Base-by-base conservation (phyloP, 1,140 invertebrate species). In the Triops cancriformis region DNA sequence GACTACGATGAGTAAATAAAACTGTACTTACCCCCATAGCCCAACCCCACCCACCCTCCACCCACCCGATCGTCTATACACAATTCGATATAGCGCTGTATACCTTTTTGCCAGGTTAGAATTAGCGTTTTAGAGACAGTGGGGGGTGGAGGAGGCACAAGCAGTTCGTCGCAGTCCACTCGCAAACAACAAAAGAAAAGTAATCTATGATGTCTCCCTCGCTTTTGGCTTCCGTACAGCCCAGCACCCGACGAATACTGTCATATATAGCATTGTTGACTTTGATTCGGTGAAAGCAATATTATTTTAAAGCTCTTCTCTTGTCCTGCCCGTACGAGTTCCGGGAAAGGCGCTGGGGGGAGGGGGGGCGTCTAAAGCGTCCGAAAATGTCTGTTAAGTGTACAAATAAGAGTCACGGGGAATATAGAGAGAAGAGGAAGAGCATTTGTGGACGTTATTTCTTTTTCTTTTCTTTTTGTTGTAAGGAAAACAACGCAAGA, bases 381-480 rank as follows among this genome's bases (percentile, higher is more conserved):
- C 51, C 51, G 51, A 64, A 64, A 64, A 64, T 64, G 51, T 64
- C 51, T 64, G n/a, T 64, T 64, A 64, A 64, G 51, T 64, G 51
- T 64, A 64, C 51, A 64, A 64, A 64, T 9, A 64, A 64, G 51
- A 64, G 51, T 64, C 51, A 64, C n/a, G 51, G n/a, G 18, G 51
- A 64, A 64, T 37, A n/a, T 64, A 18, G 51, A 64, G 51, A 23
- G 51, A 14, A 64, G 45, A 64, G 45, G 45, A 64, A 64, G 45
- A 64, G 23, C 51, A 23, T 64, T 64, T 64, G 51, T 23, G 51
- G 51, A 23, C 51, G 14, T 64, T n/a, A 64, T n/a, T 23, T n/a
- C 14, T n/a, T n/a, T 23, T 23, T n/a, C n/a, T n/a, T n/a, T n/a
- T n/a, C n/a, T 5, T 23, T 0, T 5, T n/a, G 23, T n/a, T 64